Percentiles rank a stretch among this genome's conserved stretches.
Evolutionary conservation across 2,113 vertebrate species (phyloP).

Genomic region (Oncorhynchus mykiss): DNA sequence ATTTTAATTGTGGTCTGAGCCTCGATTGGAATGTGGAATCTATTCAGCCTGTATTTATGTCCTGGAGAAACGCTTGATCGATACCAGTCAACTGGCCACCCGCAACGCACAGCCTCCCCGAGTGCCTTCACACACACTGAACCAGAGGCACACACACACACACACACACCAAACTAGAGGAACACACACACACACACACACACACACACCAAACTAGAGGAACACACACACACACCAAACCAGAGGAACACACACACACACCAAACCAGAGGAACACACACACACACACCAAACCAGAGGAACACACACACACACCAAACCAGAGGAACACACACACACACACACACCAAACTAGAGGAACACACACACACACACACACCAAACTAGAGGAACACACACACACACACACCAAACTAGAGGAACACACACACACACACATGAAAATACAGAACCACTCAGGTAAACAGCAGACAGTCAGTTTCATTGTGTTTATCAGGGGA

Average conservation of each 20-base stretch:
- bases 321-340: no score
- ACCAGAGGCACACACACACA: no score
- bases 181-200: background rate
- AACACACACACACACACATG: background rate
- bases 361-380: background rate
- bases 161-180: no score
- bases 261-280: no score
- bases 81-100: background rate
- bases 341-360: no score
- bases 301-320: background rate
- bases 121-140: background rate
- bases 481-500: no score
- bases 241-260: background rate
- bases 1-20: conserved; percentile 48
- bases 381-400: no score
- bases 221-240: no score
- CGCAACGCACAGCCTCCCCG: background rate
- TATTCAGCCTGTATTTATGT: conserved; percentile 16
- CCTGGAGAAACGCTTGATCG: conserved; percentile 2
- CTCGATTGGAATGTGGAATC: conserved; percentile 33
- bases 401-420: no score
- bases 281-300: background rate
- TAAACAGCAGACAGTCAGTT: no score
- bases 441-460: background rate
- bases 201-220: no score